phyloP scores from a whole-genome alignment of 2,797 vertebrate species.

The Hyperoplus immaculatus region DNA sequence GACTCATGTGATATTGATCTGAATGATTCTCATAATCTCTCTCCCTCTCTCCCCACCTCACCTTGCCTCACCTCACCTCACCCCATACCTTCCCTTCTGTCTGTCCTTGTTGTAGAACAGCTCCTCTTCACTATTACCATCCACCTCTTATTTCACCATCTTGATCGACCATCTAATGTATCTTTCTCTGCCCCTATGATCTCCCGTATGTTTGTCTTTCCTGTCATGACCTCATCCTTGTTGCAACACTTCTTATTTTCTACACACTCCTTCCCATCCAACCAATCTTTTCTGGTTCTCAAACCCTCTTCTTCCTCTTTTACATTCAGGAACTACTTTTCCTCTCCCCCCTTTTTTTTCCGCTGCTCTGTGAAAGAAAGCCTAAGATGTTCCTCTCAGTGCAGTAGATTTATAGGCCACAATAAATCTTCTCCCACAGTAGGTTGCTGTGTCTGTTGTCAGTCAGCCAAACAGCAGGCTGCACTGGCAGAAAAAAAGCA shows the following conservation, averaged over 20 bases:
- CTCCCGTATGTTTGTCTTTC: not conserved
- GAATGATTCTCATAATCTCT: constrained; percentile 3
- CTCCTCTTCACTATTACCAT: constrained; percentile 9
- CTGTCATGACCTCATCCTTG: not conserved
- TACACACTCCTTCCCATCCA: constrained; percentile 20
- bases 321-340: constrained; percentile 1
- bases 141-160: constrained; percentile 5
- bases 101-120: not conserved
- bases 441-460: constrained; percentile 68
- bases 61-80: not conserved
- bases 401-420: constrained; percentile 65
- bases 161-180: not conserved
- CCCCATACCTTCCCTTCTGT: not conserved
- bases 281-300: not conserved
- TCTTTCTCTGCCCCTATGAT: not conserved
- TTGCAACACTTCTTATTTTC: constrained; percentile 37
- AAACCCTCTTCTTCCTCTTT: constrained; percentile 37
- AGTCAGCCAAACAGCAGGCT: constrained; percentile 73
- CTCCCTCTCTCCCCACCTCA: not conserved
- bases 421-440: constrained; percentile 64
- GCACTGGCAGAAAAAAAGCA: constrained; percentile 62
- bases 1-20: not conserved
- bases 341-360: constrained; percentile 12
- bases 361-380: constrained; percentile 41
- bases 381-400: constrained; percentile 37